phyloP scores from a whole-genome alignment of 2,888 invertebrate genomes.

The Ecdyonurus torrentis region DNA sequence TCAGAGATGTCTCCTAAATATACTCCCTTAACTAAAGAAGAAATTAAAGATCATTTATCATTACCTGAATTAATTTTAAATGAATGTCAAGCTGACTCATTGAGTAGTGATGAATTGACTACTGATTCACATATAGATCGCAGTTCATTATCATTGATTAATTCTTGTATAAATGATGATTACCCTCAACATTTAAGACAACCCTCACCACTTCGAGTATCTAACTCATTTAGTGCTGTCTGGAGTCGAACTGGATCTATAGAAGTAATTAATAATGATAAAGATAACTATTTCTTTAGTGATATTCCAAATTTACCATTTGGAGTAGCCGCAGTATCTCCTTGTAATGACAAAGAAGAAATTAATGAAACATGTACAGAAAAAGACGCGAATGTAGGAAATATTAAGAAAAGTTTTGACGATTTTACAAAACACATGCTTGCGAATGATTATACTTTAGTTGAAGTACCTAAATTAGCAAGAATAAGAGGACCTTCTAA shows the following conservation, averaged over 20 bases:
- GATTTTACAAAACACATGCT: conserved; percentile 1
- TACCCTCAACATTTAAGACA: neutral
- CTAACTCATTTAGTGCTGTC: neutral
- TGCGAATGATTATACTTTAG: conserved; percentile 1
- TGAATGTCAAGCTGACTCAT: too few relatives aligned
- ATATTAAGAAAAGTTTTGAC: neutral
- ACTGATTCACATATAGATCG: too few relatives aligned
- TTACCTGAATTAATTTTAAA: too few relatives aligned
- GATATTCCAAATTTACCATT: neutral
- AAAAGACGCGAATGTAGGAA: neutral
- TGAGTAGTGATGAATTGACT: neutral
- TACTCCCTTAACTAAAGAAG: neutral
- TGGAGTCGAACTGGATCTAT: neutral
- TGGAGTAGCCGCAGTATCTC: neutral
- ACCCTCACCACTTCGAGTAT: neutral
- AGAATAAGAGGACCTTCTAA: neutral
- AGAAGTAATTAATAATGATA: neutral
- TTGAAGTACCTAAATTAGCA: neutral
- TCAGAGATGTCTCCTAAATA: neutral
- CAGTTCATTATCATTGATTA: too few relatives aligned
- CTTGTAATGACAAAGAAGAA: neutral
- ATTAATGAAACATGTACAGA: neutral
- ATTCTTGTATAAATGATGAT: too few relatives aligned
- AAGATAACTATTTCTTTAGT: too few relatives aligned
- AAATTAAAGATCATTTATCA: too few relatives aligned